Conservation (phyloP, 2,797 vertebrate genomes). For the Sciurus carolinensis region DNA sequence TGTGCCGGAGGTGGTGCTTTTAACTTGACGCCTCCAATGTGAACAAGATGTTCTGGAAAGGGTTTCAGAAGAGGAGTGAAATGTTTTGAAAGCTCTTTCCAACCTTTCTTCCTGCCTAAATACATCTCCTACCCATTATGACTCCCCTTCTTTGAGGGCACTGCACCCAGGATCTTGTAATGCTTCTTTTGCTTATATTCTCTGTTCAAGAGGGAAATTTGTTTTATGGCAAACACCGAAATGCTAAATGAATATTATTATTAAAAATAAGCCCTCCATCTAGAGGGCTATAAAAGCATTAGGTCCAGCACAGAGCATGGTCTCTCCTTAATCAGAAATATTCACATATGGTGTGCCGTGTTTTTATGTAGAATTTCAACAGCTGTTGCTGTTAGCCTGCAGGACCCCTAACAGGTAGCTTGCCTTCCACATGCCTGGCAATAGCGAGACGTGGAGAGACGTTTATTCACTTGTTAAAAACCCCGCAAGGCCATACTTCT, state of each 20-base stretch:
- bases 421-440: neutral
- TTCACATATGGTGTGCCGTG: neutral
- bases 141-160: neutral
- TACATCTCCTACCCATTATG: neutral
- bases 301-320: neutral
- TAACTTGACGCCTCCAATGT: neutral
- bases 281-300: neutral
- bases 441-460: neutral
- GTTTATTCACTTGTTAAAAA: neutral
- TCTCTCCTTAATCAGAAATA: neutral
- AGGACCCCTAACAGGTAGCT: neutral
- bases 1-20: neutral
- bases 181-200: neutral
- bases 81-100: slow-evolving; percentile 23
- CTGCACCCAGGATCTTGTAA: neutral
- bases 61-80: neutral
- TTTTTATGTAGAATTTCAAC: slow-evolving; percentile 42
- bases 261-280: neutral
- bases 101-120: neutral
- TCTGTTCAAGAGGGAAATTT: neutral
- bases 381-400: neutral
- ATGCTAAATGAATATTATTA: neutral
- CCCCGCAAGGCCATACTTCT: neutral
- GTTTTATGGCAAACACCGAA: neutral
- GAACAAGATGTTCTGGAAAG: neutral